These are phyloP conservation scores for Pammene aurita DNA, from an alignment of 2,888 invertebrate genomes.

Conservation along the genomic window DNA sequence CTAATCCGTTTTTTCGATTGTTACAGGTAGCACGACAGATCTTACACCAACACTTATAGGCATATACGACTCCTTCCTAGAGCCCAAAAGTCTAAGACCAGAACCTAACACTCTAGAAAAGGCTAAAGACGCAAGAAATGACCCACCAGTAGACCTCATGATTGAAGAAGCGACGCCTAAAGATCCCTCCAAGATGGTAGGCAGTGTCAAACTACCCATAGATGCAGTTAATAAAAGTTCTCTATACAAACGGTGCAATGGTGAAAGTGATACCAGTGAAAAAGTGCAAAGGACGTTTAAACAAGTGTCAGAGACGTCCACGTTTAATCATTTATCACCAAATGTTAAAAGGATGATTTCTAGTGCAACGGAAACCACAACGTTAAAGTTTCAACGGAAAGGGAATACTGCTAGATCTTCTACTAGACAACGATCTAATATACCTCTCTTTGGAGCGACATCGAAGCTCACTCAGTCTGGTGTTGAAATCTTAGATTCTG, in stretches of 20 bases:
- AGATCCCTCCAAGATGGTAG: constrained; percentile 67
- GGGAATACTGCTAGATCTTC: constrained; percentile 64
- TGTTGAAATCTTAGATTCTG: constrained; percentile 73
- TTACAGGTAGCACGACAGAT: constrained; percentile 93
- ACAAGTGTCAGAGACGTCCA: constrained; percentile 58
- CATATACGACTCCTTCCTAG: constrained; percentile 91
- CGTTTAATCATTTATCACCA: constrained; percentile 83
- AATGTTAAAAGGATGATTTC: constrained; percentile 85
- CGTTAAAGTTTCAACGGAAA: constrained; percentile 75
- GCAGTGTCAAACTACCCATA: constrained; percentile 73
- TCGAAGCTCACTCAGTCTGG: constrained; percentile 80
- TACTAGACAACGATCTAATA: constrained; percentile 71
- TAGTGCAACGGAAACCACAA: constrained; percentile 75
- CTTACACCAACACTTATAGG: constrained; percentile 93
- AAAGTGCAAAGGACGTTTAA: constrained; percentile 67
- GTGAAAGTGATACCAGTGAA: constrained; percentile 68
- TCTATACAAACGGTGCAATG: constrained; percentile 69
- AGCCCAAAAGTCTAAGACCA: constrained; percentile 70
- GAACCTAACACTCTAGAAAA: constrained; percentile 66
- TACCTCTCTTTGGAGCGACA: constrained; percentile 78
- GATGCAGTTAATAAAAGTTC: constrained; percentile 74
- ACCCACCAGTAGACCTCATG: constrained; percentile 68
- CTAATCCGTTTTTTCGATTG: constrained; percentile 52
- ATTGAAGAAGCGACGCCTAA: constrained; percentile 57
- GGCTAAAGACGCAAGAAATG: constrained; percentile 79